These are phyloP conservation scores for Onchidella celtica DNA, from an alignment of 2,888 invertebrate species.

Conservation along the genomic window DNA sequence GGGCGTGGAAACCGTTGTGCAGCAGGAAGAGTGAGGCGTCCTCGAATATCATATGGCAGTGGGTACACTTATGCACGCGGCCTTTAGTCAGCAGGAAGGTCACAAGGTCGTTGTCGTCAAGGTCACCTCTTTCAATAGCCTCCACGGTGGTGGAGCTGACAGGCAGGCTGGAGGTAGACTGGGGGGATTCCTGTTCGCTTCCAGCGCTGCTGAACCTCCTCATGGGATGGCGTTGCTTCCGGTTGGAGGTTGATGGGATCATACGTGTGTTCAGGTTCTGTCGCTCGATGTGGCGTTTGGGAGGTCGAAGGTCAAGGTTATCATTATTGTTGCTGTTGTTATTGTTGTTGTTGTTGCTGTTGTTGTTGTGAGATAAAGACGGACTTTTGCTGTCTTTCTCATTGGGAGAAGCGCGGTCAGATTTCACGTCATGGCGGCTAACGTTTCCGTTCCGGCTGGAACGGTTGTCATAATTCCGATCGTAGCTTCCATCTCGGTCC, in stretches of 20 bases:
- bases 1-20: slow-evolving; percentile 76
- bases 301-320: slow-evolving; percentile 45
- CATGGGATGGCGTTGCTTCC: slow-evolving; percentile 76
- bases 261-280: slow-evolving; percentile 70
- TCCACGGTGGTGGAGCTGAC: slow-evolving; percentile 47
- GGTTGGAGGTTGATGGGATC: slow-evolving; percentile 67
- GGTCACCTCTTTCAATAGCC: slow-evolving; percentile 52
- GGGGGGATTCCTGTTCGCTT: slow-evolving; percentile 63
- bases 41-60: slow-evolving; percentile 75
- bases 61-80: slow-evolving; percentile 73
- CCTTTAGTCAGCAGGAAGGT: slow-evolving; percentile 70
- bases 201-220: slow-evolving; percentile 61
- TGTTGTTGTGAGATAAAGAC: not conserved
- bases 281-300: slow-evolving; percentile 62
- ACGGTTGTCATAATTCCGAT: slow-evolving; percentile 15
- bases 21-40: slow-evolving; percentile 74
- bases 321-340: slow-evolving; percentile 37
- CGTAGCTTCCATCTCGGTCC: slow-evolving; percentile 28
- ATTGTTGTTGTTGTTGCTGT: slow-evolving; percentile 40
- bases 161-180: slow-evolving; percentile 54
- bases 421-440: slow-evolving; percentile 23
- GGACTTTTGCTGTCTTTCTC: slow-evolving; percentile 20
- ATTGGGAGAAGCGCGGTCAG: not conserved
- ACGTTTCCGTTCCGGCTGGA: slow-evolving; percentile 25
- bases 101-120: slow-evolving; percentile 67